Base-by-base conservation (phyloP, 2,797 vertebrate genomes). In the Momotus momota region DNA sequence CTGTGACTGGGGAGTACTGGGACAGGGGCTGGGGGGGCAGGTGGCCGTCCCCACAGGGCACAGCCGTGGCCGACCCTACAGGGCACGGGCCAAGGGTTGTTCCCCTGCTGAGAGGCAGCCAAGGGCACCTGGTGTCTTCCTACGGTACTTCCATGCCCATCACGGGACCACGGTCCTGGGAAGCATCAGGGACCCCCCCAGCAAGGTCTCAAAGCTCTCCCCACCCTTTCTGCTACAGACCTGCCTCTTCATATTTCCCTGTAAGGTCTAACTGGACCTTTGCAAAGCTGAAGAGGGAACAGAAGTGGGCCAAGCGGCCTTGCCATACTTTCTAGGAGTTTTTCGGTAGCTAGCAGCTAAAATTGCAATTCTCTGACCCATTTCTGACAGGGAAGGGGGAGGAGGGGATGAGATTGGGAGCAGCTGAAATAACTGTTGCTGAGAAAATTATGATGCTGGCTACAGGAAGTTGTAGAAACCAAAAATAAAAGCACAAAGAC, bases 401-500 rank as follows among this genome's bases (percentile, higher is more conserved):
- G 41, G 71, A 17, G 33, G 8, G 38, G 10, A 7, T 19, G 67
- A 25, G 25, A 6, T 3, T 2, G 29, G 31, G 51, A 51, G 19
- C 55, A 20, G 25, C 0, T 67, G 14, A 26, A 77, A 20, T 29
- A 18, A 55, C 27, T 26, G 45, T 4, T 55, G 57, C 69, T 61
- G 75, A 54, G 35, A 90, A 91, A 72, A 52, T 11, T 3, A 12
- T 12, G 55, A 29, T 55, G 20, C 46, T 35, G 48, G 43, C 27
- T 43, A 7, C 46, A 61, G 66, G 78, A 92, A 94, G 33, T 52
- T 54, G 23, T 14, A 49, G 54, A 81, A 89, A 78, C n/a, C 54
- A 83, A 81, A 96, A 95, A 46, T 61, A 65, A 93, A 87, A 81
- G n/a, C 46, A n/a, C 14, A 10, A 69, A 54, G 49, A 10, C 1